phyloP scores from a whole-genome alignment of 2,797 vertebrate genomes.

The Champsocephalus gunnari region DNA sequence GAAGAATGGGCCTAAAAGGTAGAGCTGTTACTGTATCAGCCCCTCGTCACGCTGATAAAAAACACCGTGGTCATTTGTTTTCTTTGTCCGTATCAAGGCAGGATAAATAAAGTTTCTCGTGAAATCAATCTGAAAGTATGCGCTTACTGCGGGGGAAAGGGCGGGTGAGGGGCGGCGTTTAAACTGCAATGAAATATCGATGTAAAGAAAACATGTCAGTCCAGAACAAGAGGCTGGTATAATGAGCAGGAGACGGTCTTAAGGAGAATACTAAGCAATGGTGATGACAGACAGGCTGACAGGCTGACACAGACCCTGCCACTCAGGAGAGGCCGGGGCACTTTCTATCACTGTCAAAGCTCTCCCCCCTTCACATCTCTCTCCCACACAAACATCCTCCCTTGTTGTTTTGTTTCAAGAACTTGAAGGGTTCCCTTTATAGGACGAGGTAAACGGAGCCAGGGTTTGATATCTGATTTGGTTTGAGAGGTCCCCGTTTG shows the following conservation, averaged over 20 bases:
- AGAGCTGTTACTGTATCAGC: slow-evolving; percentile 61
- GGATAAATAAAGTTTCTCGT: slow-evolving; percentile 66
- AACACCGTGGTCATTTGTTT: slow-evolving; percentile 67
- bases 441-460: slow-evolving; percentile 47
- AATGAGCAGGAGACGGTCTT: slow-evolving; percentile 81
- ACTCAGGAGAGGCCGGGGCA: slow-evolving; percentile 82
- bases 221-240: slow-evolving; percentile 79
- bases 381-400: slow-evolving; percentile 33
- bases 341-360: slow-evolving; percentile 81
- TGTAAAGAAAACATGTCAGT: slow-evolving; percentile 84
- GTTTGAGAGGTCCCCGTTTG: slow-evolving; percentile 29
- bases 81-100: slow-evolving; percentile 51
- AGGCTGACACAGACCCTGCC: slow-evolving; percentile 85
- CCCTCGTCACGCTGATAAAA: slow-evolving; percentile 56
- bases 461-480: slow-evolving; percentile 56
- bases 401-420: slow-evolving; percentile 56
- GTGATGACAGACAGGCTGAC: slow-evolving; percentile 85
- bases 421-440: slow-evolving; percentile 33
- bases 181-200: slow-evolving; percentile 74
- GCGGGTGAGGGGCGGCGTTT: slow-evolving; percentile 50
- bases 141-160: slow-evolving; percentile 32
- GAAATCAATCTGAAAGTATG: slow-evolving; percentile 59
- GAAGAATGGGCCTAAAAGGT: slow-evolving; percentile 67
- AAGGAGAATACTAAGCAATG: slow-evolving; percentile 86
- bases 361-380: slow-evolving; percentile 33